Conservation (phyloP, 2,113 vertebrate species). For the Mionectes macconnelli region DNA sequence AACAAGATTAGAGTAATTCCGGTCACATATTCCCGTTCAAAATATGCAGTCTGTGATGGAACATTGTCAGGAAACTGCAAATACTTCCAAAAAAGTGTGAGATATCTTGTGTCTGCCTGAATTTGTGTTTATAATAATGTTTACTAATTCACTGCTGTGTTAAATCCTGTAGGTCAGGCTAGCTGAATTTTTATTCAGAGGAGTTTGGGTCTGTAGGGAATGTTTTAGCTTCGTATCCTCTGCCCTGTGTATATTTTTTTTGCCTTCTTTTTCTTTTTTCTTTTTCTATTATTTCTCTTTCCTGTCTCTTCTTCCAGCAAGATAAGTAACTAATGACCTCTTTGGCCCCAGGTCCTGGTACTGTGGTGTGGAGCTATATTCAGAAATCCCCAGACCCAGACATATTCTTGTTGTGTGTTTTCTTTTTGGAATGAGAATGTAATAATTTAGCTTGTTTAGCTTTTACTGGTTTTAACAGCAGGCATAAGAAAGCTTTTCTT, state of each 20-base stretch:
- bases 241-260: background rate
- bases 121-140: background rate
- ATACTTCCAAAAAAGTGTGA: background rate
- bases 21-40: background rate
- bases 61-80: background rate
- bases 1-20: background rate
- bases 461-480: slow-evolving; percentile 27
- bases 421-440: background rate
- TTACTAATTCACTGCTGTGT: background rate
- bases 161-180: background rate
- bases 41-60: background rate
- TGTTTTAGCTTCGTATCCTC: background rate
- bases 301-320: background rate
- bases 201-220: background rate
- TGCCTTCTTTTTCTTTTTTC: background rate
- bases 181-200: background rate
- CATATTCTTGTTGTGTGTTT: background rate
- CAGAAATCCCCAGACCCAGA: background rate
- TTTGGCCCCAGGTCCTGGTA: background rate
- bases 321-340: background rate
- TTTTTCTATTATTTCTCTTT: background rate
- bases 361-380: background rate
- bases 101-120: background rate
- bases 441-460: background rate
- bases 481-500: slow-evolving; percentile 1